phyloP scores from a whole-genome alignment of 2,113 vertebrate species.

The Forbesichthys papilliferus region DNA sequence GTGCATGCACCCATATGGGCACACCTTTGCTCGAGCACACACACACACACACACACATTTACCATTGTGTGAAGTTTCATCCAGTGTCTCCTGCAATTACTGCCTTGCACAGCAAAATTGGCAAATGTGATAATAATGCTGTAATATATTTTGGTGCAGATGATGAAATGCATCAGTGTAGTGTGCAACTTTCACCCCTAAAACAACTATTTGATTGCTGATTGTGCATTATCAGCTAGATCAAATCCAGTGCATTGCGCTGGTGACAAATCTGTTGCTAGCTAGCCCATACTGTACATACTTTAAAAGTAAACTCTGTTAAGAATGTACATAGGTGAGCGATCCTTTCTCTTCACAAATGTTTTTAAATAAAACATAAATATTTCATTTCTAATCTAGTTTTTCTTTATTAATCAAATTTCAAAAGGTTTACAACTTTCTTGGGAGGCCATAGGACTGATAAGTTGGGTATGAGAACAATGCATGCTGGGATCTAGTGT shows the following conservation, averaged over 20 bases:
- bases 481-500: too few relatives aligned
- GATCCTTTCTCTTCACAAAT: too few relatives aligned
- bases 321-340: too few relatives aligned
- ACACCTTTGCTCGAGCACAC: conserved; percentile 1
- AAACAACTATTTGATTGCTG: conserved; percentile 16
- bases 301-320: too few relatives aligned
- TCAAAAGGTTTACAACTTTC: too few relatives aligned
- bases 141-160: conserved; percentile 15
- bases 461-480: too few relatives aligned
- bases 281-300: too few relatives aligned
- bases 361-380: too few relatives aligned
- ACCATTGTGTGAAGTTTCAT: conserved; percentile 12
- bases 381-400: too few relatives aligned
- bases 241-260: conserved; percentile 5
- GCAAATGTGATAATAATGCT: conserved; percentile 22
- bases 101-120: conserved; percentile 17
- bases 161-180: conserved; percentile 11
- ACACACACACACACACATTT: conserved; percentile 1
- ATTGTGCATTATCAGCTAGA: conserved; percentile 27
- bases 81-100: conserved; percentile 7
- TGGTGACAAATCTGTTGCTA: conserved; percentile 6
- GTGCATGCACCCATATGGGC: background rate
- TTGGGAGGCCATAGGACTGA: too few relatives aligned
- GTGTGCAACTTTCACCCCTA: conserved; percentile 6
- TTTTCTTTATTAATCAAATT: too few relatives aligned